Evolutionary conservation across 2,797 vertebrate genomes (phyloP), one percentile per base, ranked within the genome.

Genomic region (Poecilia velifera): DNA sequence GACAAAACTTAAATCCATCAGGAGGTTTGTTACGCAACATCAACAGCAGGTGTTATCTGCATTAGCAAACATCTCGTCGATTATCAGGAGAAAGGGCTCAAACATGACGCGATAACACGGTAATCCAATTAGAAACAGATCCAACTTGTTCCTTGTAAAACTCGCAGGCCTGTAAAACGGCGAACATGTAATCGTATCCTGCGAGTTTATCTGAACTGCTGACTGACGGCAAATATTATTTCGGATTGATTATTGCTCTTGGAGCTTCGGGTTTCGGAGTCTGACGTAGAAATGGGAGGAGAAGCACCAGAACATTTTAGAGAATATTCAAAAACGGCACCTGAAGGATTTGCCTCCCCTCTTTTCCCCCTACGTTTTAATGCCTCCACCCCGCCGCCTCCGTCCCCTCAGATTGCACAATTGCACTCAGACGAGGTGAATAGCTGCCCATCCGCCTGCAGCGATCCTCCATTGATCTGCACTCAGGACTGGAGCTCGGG

Each of bases 341-440:
- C 84, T 91, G 84, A 88, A 92, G 87, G 90, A 92, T 92, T 88
- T 86, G 90, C 89, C 86, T 76, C 10, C 74, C 28, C 72, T 76
- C 74, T 68, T 25, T 45, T 4, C 53, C 22, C 47, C 72, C 41
- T n/a, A 28, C 77, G 43, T 80, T 77, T 49, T 7, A 71, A 39
- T 41, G 41, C 25, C 55, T 18, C 41, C 73, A 49, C 47, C 47
- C 5, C 47, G 47, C 16, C 16, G 16, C 47, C 47, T 22, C 45
- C 71, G 68, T 47, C 36, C 22, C 43, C 43, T 2, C 31, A 71
- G 82, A 59, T 87, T 88, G 83, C 84, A 87, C 90, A 91, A 86
- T 80, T 64, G 76, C 82, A 80, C 75, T 75, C 39, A 43, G 72
- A 31, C 64, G 80, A 86, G 72, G 76, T 87, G 88, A 86, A 82